phyloP scores from a whole-genome alignment of 2,888 invertebrate species.

The Epinotia nisella region DNA sequence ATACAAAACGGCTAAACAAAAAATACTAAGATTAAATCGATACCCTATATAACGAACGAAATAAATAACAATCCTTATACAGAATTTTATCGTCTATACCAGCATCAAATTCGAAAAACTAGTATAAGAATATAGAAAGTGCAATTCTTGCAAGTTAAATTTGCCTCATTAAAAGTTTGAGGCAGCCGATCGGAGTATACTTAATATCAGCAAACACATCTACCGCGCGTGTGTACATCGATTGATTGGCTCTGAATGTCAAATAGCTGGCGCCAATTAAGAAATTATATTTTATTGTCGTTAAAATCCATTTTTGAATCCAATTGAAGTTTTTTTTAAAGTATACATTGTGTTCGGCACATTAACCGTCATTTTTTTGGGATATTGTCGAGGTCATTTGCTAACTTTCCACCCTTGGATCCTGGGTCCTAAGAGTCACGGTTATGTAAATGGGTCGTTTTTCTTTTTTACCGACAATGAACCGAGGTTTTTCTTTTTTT shows the following conservation, averaged over 20 bases:
- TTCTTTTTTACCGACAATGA: too few species aligned
- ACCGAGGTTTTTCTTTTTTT: too few species aligned
- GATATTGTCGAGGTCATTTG: too few species aligned
- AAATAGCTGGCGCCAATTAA: not conserved
- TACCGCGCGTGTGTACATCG: constrained; percentile 1
- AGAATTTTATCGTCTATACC: not conserved
- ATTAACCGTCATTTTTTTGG: too few species aligned
- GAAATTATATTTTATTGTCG: not conserved
- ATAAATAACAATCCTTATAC: not conserved
- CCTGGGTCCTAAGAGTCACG: too few species aligned
- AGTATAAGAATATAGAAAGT: constrained; percentile 43
- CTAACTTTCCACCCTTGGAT: too few species aligned
- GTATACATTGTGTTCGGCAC: too few species aligned
- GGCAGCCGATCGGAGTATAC: constrained; percentile 47
- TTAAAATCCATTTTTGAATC: too few species aligned
- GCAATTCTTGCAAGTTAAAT: constrained; percentile 56
- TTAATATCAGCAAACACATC: constrained; percentile 44
- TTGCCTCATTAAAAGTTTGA: constrained; percentile 66
- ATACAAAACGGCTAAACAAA: too few species aligned
- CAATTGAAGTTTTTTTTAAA: too few species aligned
- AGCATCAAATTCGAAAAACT: not conserved
- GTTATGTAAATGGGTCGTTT: too few species aligned
- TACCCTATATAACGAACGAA: not conserved
- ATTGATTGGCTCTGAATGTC: not conserved
- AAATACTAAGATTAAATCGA: too few species aligned